Evolutionary conservation across 53 echinoderm and acorn worm genomes (phyloP).

Genomic region (Mesocentrotus franciscanus): DNA sequence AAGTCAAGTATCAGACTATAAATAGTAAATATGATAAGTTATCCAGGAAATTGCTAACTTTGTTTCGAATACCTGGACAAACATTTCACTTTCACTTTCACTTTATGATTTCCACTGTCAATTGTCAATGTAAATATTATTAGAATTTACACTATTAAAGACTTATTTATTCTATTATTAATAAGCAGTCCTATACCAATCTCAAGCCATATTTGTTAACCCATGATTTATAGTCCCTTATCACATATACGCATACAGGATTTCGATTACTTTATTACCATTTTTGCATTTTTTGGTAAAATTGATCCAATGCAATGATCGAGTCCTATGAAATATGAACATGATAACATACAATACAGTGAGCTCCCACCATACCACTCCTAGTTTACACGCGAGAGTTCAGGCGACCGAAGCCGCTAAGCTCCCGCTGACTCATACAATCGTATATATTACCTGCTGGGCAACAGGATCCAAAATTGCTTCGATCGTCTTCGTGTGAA

Average conservation of each 20-base stretch:
- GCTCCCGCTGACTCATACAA: background rate
- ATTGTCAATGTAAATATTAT: too few species aligned
- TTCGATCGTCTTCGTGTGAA: conserved; percentile 94
- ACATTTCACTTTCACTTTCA: too few species aligned
- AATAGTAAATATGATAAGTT: too few species aligned
- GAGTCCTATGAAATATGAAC: background rate
- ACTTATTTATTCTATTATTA: too few species aligned
- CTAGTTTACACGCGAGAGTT: background rate
- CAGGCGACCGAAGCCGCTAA: background rate
- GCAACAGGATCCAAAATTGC: conserved; percentile 96
- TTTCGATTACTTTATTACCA: background rate
- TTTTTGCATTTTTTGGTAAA: background rate
- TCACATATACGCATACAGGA: background rate
- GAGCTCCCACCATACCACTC: background rate
- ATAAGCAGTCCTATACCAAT: too few species aligned
- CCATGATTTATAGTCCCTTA: too few species aligned
- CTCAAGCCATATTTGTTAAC: too few species aligned
- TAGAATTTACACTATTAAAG: too few species aligned
- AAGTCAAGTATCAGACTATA: too few species aligned
- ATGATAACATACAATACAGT: background rate
- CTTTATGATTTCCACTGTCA: too few species aligned
- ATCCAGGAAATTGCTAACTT: too few species aligned
- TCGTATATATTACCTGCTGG: conserved; percentile 82
- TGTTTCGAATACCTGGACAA: too few species aligned
- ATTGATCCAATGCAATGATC: background rate